These are phyloP conservation scores for Prinia subflava DNA, from an alignment of 2,113 vertebrate genomes.

Conservation along the genomic window DNA sequence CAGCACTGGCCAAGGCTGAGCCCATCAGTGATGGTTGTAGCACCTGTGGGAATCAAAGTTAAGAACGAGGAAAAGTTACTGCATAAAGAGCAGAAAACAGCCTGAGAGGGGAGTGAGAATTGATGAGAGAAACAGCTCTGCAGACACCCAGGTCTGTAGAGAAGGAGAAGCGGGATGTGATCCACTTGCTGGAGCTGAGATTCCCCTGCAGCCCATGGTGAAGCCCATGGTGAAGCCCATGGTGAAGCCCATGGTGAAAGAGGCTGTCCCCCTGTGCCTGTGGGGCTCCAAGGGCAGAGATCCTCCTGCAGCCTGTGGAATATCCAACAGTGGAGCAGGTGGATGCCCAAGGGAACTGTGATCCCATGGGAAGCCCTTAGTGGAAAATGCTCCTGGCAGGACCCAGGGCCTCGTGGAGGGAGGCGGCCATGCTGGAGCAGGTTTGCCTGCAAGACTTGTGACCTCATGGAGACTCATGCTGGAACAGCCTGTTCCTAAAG, in stretches of 20 bases:
- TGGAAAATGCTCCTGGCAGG: neutral
- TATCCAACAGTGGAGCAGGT: accelerated
- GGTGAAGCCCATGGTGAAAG: neutral
- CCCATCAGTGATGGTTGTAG: accelerated
- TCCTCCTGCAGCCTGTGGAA: neutral
- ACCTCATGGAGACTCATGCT: accelerated
- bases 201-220: neutral
- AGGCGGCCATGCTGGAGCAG: neutral
- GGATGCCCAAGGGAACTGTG: neutral
- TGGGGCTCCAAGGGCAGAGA: neutral
- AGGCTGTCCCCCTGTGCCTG: neutral
- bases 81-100: neutral
- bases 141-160: neutral
- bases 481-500: neutral
- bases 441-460: neutral
- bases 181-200: neutral
- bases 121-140: neutral
- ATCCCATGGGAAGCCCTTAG: accelerated
- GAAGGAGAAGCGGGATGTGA: neutral
- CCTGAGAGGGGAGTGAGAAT: neutral
- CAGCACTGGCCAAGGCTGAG: neutral
- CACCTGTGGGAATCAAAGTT: neutral
- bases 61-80: neutral
- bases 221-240: neutral
- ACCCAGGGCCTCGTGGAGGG: neutral